These are phyloP conservation scores for Heliothis virescens DNA, from an alignment of 1,140 invertebrate species.

Conservation along the genomic window DNA sequence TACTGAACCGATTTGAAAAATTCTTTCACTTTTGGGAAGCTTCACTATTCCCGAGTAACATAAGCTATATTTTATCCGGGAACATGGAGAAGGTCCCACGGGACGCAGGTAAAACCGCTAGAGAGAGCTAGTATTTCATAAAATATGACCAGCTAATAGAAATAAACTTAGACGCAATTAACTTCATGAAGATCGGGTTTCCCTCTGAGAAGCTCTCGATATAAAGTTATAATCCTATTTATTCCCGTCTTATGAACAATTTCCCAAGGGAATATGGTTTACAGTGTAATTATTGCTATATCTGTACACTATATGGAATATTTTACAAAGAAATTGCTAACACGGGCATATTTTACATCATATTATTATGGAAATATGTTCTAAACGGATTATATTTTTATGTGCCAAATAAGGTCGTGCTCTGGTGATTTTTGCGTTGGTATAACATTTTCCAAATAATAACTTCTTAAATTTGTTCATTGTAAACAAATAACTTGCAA, in stretches of 20 bases:
- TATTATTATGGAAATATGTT: too few species aligned
- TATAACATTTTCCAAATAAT: too few species aligned
- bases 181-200: neutral
- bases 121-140: neutral
- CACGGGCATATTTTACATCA: too few species aligned
- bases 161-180: neutral
- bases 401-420: too few species aligned
- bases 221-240: conserved; percentile 39
- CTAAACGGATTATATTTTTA: too few species aligned
- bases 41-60: too few species aligned
- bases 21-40: too few species aligned
- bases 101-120: neutral
- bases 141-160: neutral
- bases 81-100: neutral
- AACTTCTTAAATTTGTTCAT: too few species aligned
- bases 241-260: neutral
- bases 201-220: neutral
- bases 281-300: neutral
- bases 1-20: too few species aligned
- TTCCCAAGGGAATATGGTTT: neutral
- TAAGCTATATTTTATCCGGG: too few species aligned
- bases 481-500: too few species aligned
- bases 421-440: too few species aligned
- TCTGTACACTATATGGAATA: neutral
- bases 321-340: neutral